Evolutionary conservation across 2,113 vertebrate species (phyloP).

Genomic region (Microtus ochrogaster): DNA sequence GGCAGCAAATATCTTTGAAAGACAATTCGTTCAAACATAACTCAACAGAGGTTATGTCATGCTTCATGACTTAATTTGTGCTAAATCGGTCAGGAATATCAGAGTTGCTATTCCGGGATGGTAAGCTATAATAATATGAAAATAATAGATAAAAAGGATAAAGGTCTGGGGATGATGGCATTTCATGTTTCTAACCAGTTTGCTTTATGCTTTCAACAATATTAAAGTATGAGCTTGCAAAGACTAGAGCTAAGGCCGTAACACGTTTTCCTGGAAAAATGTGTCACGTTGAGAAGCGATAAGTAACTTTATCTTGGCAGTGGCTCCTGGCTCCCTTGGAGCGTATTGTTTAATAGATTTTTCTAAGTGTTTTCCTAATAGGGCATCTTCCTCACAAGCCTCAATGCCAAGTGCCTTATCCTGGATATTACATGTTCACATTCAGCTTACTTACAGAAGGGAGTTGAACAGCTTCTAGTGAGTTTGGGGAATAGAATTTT

Average conservation of each 20-base stretch:
- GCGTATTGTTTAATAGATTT: constrained; percentile 52
- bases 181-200: background rate
- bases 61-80: constrained; percentile 43
- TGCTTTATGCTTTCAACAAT: background rate
- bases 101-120: background rate
- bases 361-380: constrained; percentile 46
- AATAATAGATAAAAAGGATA: background rate
- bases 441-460: background rate
- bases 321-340: constrained; percentile 29
- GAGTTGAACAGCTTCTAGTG: background rate
- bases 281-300: constrained; percentile 48
- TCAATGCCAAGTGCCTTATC: background rate
- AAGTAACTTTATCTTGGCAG: constrained; percentile 62
- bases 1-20: background rate
- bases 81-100: background rate
- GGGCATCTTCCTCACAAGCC: constrained; percentile 19
- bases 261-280: constrained; percentile 51
- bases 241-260: constrained; percentile 1
- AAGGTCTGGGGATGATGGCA: background rate
- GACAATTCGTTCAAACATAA: constrained; percentile 6
- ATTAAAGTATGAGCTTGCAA: constrained; percentile 15
- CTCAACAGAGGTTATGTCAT: background rate
- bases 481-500: constrained; percentile 15
- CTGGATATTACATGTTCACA: background rate
- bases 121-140: constrained; percentile 42